Conservation (phyloP, 2,797 vertebrate genomes). For the Mus caroli region DNA sequence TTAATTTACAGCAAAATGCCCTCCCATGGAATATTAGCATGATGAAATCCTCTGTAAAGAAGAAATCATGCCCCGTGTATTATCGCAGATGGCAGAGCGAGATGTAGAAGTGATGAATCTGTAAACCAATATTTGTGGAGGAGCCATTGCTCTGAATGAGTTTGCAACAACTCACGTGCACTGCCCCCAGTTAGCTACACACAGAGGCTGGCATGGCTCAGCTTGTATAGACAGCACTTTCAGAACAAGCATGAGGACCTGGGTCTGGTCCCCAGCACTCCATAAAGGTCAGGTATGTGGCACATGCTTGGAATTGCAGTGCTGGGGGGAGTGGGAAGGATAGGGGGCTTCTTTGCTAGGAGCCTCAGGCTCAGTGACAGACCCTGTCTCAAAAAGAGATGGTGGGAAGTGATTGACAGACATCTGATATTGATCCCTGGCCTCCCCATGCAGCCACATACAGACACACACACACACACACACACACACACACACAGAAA, state of each 20-base stretch:
- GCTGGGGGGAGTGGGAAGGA: background rate
- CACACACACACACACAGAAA: background rate
- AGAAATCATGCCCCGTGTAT: constrained; percentile 62
- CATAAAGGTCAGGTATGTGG: background rate
- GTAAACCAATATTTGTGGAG: background rate
- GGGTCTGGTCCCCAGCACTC: background rate
- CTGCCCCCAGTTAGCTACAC: too few species aligned
- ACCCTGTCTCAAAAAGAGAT: background rate
- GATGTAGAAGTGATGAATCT: constrained; percentile 73
- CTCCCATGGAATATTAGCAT: constrained; percentile 49
- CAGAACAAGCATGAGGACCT: background rate
- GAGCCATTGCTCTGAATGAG: background rate
- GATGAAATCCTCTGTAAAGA: constrained; percentile 41
- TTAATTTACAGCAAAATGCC: constrained; percentile 30
- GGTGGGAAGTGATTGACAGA: background rate
- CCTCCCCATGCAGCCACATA: background rate
- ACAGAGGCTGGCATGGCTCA: background rate
- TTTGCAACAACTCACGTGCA: accelerated
- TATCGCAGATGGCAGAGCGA: constrained; percentile 48
- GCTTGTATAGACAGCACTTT: background rate
- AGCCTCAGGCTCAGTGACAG: background rate
- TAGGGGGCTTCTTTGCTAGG: background rate
- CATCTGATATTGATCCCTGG: background rate
- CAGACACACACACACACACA: background rate
- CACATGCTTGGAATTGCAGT: background rate